A percentile compares a stretch with the other conserved stretches of the same genome.
Conservation (phyloP, 1,140 invertebrate species). For the Leptestheria dahalacensis region DNA sequence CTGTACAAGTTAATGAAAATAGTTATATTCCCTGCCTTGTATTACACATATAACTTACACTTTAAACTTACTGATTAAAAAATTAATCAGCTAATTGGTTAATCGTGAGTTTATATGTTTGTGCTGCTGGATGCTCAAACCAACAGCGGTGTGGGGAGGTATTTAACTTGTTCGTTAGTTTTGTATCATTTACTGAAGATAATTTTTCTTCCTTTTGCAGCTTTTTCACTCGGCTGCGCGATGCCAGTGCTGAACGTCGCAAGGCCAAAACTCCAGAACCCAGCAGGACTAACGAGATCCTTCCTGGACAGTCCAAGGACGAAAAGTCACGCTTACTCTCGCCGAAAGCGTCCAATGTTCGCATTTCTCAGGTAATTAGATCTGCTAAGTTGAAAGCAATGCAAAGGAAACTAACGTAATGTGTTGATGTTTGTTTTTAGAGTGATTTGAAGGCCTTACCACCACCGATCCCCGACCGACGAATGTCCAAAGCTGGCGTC, state of each 20-base stretch:
- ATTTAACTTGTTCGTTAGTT: too few relatives aligned
- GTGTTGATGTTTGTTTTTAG: conserved; percentile 27
- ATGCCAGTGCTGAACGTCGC: conserved; percentile 42
- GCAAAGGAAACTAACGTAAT: neutral
- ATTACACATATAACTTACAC: too few relatives aligned
- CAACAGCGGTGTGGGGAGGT: too few relatives aligned
- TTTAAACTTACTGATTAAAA: too few relatives aligned
- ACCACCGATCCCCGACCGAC: conserved; percentile 47
- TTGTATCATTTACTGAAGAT: neutral
- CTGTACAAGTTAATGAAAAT: too few relatives aligned
- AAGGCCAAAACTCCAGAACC: conserved; percentile 55
- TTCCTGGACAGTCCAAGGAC: conserved; percentile 26
- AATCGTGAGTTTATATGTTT: too few relatives aligned
- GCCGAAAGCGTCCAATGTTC: conserved; percentile 25
- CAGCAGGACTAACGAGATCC: conserved; percentile 19
- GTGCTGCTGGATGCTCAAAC: too few relatives aligned
- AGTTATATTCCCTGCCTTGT: too few relatives aligned
- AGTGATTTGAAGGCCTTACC: conserved; percentile 46
- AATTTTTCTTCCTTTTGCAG: conserved; percentile 27
- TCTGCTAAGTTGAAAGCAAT: neutral
- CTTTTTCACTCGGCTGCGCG: conserved; percentile 63
- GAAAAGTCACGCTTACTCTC: conserved; percentile 7
- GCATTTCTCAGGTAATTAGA: conserved; percentile 3
- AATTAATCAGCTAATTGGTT: too few relatives aligned
- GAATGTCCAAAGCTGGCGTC: conserved; percentile 24